These are phyloP conservation scores for Aplysina aerophoba DNA, from an alignment of 37 sponge, comb jelly and placozoan genomes.

Conservation along the genomic window DNA sequence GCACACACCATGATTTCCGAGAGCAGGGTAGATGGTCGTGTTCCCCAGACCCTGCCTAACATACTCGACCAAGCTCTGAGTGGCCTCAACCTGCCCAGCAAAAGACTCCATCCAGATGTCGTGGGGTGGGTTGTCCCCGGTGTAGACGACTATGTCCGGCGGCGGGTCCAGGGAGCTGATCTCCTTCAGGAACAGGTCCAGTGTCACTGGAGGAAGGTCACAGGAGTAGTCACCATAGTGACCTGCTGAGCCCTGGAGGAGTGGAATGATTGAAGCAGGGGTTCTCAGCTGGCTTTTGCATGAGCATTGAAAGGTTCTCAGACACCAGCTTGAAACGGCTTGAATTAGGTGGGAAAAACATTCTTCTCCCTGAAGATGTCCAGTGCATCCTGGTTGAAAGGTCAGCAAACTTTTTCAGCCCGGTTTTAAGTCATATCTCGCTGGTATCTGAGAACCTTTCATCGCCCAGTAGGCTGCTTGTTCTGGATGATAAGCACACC, in stretches of 20 bases:
- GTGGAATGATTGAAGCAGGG: too few species aligned
- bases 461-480: too few species aligned
- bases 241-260: constrained; percentile 65
- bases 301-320: too few species aligned
- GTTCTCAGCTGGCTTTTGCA: too few species aligned
- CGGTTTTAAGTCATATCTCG: too few species aligned
- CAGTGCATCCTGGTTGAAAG: too few species aligned
- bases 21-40: constrained; percentile 76
- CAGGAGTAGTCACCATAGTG: constrained; percentile 75
- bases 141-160: constrained; percentile 73
- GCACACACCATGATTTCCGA: constrained; percentile 77
- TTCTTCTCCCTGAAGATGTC: too few species aligned
- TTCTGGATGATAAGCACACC: too few species aligned
- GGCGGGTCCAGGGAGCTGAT: constrained; percentile 50
- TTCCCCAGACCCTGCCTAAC: constrained; percentile 47
- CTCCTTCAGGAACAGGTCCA: constrained; percentile 56
- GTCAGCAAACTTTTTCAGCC: too few species aligned
- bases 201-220: constrained; percentile 63
- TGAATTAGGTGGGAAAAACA: too few species aligned
- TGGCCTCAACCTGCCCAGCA: constrained; percentile 46
- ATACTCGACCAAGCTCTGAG: constrained; percentile 56
- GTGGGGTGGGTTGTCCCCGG: constrained; percentile 87
- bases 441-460: too few species aligned
- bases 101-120: constrained; percentile 80
- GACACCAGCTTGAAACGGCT: too few species aligned